Base-by-base conservation (phyloP, 2,113 vertebrate species). In the Benitochromis conjunctus region DNA sequence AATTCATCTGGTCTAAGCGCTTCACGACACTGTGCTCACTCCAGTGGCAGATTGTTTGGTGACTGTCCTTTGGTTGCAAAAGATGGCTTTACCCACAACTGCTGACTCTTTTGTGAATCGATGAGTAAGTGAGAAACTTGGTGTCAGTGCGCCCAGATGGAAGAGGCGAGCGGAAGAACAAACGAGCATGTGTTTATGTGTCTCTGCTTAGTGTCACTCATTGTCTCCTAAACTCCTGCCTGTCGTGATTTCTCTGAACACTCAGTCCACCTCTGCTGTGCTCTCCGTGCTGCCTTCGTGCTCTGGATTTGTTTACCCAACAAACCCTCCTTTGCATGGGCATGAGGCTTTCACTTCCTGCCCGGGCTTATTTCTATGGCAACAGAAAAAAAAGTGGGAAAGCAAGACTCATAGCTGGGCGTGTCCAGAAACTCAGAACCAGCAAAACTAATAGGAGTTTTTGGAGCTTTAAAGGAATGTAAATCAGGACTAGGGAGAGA, bases 261-360 rank as follows among this genome's bases (percentile, higher is more conserved):
- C 55, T 21, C 18, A 34, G 55, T 51, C 69, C 34, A 80, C 76
- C 86, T 78, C 69, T 71, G 8, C 69, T 54, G 88, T 78, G 82
- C 88, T 74, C 48, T 14, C 16, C 1, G 24, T 55, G 64, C 51
- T 71, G 81, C 83, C 85, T 92, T 81, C 85, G 85, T 82, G 64
- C 48, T 53, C 82, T 41, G 62, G 19, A 93, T 94, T 92, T 94
- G 93, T 94, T 94, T 92, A 90, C 58, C 60, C 83, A 89, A 90
- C 91, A 92, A 95, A 95, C 86, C 81, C 90, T 89, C 41, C 83
- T 95, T 95, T 94, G 94, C 94, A 95, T 95, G 90, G 85, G 83
- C 71, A 83, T 58, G 85, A 86, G 66, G 57, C 77, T 69, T 74
- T 79, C 80, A 77, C 86, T 91, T 94, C 92, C 94, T 92, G 89